phyloP scores from a whole-genome alignment of 2,113 vertebrate species.

The Drymodes brunneopygia region DNA sequence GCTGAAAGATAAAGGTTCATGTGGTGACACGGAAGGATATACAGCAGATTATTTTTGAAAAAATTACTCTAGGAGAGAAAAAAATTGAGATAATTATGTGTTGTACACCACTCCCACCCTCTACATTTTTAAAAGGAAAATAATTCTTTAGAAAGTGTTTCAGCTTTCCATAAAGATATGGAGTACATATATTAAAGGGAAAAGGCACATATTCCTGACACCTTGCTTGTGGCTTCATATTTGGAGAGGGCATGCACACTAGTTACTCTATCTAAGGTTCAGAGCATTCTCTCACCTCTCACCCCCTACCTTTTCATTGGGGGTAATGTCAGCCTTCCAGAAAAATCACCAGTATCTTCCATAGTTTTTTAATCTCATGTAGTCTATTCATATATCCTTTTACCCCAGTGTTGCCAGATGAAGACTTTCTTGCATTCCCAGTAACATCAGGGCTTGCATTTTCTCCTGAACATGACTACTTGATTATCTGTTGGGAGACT shows the following conservation, averaged over 20 bases:
- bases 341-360: not conserved
- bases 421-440: rapidly evolving
- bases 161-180: not conserved
- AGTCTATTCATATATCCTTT: not conserved
- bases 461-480: not conserved
- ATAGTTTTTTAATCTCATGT: not conserved
- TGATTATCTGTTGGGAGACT: not conserved
- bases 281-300: not conserved
- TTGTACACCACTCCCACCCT: not conserved
- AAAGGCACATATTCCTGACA: not conserved
- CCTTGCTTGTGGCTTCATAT: not conserved
- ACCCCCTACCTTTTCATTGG: not conserved
- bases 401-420: not conserved
- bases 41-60: not conserved
- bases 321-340: not conserved
- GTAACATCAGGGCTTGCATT: not conserved
- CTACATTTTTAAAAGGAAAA: not conserved
- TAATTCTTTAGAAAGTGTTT: not conserved
- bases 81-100: not conserved
- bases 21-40: not conserved
- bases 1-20: not conserved
- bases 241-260: not conserved
- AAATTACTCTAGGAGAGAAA: not conserved
- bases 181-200: not conserved
- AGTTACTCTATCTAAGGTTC: not conserved